Evolutionary conservation across 2,797 vertebrate genomes (phyloP), one percentile per base, ranked within the genome.

Genomic region (Melanogrammus aeglefinus): DNA sequence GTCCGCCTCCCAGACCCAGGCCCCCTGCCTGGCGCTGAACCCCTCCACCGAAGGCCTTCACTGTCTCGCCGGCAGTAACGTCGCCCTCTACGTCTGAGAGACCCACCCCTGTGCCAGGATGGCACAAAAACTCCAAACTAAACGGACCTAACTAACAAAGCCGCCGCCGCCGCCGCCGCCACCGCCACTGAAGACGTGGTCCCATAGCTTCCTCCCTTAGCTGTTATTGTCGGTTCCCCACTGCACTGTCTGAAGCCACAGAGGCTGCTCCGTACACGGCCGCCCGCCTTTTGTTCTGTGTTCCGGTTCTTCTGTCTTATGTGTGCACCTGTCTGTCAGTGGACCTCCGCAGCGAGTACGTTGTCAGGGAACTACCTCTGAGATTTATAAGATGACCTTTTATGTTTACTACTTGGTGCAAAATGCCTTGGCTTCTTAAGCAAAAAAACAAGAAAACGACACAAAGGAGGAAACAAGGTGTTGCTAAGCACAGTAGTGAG

Each of bases 311-410:
- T 75, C 81, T 82, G 85, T 88, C 83, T 85, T 85, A 76, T 87
- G 77, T 81, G 74, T 87, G 83, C 78, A 84, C 91, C 90, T 89
- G 31, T 33, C 31, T 33, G 91, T 89, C 88, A 85, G 80, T 86
- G 85, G 3, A 63, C 57, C 84, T 90, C 87, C 84, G 91, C 83
- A 72, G 88, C 77, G 85, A 86, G 85, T 80, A 78, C 81, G 87
- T 83, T 86, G 90, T 89, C 90, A 89, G 91, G 91, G 89, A 86
- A 94, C 94, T 95, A 95, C 94, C 94, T 95, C 94, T 93, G 89
- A 89, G 85, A 91, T 91, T 92, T 91, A 84, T 91, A 92, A 91
- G 86, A 89, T 82, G 75, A 79, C n/a, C 13, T 86, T 88, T 89
- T 88, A 88, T 88, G 91, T 94, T 93, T 92, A 94, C 92, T 93